Conservation (phyloP, 2,888 invertebrate species). For the Taphrorychus bicolor region DNA sequence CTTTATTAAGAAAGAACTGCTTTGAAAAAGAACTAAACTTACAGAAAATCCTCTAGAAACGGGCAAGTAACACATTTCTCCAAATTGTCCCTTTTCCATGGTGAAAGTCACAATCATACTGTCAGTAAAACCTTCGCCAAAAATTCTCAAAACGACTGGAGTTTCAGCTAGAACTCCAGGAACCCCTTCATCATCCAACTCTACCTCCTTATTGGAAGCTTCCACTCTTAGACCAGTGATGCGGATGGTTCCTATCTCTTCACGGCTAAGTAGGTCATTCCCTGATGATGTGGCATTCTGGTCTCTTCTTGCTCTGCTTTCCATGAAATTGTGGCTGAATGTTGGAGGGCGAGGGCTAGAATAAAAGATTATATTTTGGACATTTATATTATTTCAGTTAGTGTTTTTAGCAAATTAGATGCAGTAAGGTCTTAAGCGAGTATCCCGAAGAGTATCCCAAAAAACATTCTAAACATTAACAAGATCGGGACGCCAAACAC, state of each 20-base stretch:
- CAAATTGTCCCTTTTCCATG: conserved; percentile 62
- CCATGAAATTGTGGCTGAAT: background rate
- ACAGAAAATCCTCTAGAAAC: conserved; percentile 62
- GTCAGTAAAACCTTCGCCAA: conserved; percentile 73
- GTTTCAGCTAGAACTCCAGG: conserved; percentile 72
- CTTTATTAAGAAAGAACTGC: too few relatives aligned
- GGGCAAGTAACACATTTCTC: conserved; percentile 70
- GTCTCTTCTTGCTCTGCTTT: conserved; percentile 22
- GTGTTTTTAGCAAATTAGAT: too few relatives aligned
- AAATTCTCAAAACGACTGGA: conserved; percentile 71
- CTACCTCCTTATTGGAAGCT: conserved; percentile 65
- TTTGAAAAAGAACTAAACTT: conserved; percentile 50
- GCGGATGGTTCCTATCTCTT: conserved; percentile 3
- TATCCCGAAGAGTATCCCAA: too few relatives aligned
- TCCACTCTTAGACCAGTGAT: conserved; percentile 64
- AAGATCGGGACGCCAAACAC: too few relatives aligned
- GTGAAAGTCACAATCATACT: conserved; percentile 78
- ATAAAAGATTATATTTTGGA: too few relatives aligned
- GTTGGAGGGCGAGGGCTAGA: background rate
- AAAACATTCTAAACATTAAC: too few relatives aligned
- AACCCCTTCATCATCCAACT: conserved; percentile 66
- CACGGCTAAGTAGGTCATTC: background rate
- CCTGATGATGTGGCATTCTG: conserved; percentile 49
- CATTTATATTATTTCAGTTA: too few relatives aligned
- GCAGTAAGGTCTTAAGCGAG: too few relatives aligned